Evolutionary conservation across 2,113 vertebrate genomes (phyloP).

Genomic region (Collichthys lucidus): DNA sequence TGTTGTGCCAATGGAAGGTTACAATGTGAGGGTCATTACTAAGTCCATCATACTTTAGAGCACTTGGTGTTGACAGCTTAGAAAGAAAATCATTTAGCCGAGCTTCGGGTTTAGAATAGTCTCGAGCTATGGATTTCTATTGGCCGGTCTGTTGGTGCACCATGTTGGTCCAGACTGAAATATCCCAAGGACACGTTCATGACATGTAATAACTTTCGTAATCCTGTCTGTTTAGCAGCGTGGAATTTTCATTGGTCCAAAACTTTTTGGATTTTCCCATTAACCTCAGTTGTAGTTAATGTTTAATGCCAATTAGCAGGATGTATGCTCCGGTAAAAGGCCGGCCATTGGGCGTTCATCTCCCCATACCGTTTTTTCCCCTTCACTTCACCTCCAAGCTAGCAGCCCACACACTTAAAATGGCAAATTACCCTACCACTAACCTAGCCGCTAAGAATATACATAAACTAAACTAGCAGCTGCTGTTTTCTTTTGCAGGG

Average conservation of each 20-base stretch:
- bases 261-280: too few relatives aligned
- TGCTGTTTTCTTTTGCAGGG: too few relatives aligned
- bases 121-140: background rate
- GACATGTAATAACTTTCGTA: background rate
- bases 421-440: too few relatives aligned
- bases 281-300: background rate
- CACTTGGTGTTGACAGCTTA: background rate
- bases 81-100: background rate
- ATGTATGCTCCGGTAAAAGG: too few relatives aligned
- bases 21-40: background rate
- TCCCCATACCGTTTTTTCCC: too few relatives aligned
- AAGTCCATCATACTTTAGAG: background rate
- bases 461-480: too few relatives aligned
- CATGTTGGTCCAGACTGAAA: too few relatives aligned
- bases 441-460: too few relatives aligned
- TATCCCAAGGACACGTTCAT: background rate
- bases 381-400: too few relatives aligned
- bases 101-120: background rate
- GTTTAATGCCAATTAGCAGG: background rate
- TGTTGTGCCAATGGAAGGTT: conserved; percentile 1
- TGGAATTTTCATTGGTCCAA: background rate
- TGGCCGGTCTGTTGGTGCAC: too few relatives aligned
- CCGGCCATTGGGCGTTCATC: too few relatives aligned
- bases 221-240: background rate
- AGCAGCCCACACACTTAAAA: too few relatives aligned